A percentile compares a stretch with the other conserved stretches of the same genome.
Evolutionary conservation across 2,797 vertebrate species (phyloP).

Genomic region (Hoplostethus mediterraneus): DNA sequence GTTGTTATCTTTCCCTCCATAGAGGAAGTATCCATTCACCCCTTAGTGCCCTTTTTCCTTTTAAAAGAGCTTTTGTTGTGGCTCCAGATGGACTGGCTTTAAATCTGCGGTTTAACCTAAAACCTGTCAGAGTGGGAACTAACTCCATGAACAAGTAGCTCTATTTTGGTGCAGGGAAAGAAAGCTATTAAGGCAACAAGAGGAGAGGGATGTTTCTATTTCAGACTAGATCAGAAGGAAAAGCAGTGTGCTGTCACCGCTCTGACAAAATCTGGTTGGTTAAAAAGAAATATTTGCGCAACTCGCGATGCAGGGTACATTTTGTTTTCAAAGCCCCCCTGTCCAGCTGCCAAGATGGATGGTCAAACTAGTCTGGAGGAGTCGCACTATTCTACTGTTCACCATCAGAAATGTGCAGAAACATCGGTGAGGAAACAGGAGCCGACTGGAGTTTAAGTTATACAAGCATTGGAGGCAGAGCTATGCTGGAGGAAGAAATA

Average conservation of each 20-base stretch:
- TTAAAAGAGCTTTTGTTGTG: constrained; percentile 62
- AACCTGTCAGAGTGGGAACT: constrained; percentile 67
- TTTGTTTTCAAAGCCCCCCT: constrained; percentile 56
- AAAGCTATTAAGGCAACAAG: constrained; percentile 60
- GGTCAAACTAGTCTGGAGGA: constrained; percentile 17
- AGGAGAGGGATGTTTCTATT: constrained; percentile 57
- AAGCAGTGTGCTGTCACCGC: constrained; percentile 39
- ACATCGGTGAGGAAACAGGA: constrained; percentile 30
- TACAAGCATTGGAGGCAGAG: constrained; percentile 51
- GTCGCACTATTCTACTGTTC: constrained; percentile 29
- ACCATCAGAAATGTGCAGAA: constrained; percentile 26
- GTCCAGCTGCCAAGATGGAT: constrained; percentile 57
- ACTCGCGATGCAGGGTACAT: constrained; percentile 19
- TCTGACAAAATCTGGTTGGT: constrained; percentile 50
- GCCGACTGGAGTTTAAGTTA: constrained; percentile 58
- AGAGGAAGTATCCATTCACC: constrained; percentile 38
- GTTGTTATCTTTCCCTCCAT: constrained; percentile 2
- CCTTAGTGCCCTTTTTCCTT: constrained; percentile 16
- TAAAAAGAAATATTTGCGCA: constrained; percentile 54
- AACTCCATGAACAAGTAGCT: constrained; percentile 61
- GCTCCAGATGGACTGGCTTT: constrained; percentile 75
- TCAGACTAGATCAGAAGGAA: constrained; percentile 48
- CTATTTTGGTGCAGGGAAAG: constrained; percentile 56
- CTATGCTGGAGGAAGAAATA: constrained; percentile 34
- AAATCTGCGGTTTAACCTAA: constrained; percentile 77